Evolutionary conservation across 2,797 vertebrate species (phyloP).

Genomic region (Lateolabrax maculatus): DNA sequence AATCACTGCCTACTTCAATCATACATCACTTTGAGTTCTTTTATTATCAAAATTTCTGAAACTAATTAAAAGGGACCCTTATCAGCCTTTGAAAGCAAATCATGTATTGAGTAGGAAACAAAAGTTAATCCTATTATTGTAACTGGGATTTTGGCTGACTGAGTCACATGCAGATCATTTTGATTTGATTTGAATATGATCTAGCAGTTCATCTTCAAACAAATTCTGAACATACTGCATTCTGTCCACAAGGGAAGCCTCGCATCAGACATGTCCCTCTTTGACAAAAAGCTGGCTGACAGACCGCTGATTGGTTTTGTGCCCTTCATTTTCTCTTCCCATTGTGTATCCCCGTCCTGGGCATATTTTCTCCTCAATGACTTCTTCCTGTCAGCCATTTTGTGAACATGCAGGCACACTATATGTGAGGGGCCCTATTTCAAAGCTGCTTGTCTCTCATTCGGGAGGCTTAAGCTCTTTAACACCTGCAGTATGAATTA

Average conservation of each 20-base stretch:
- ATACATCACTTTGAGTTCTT: slow-evolving; percentile 49
- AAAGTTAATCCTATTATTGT: slow-evolving; percentile 77
- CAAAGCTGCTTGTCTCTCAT: slow-evolving; percentile 65
- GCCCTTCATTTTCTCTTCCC: slow-evolving; percentile 48
- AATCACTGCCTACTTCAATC: slow-evolving; percentile 61
- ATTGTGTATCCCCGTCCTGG: slow-evolving; percentile 27
- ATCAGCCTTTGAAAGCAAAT: slow-evolving; percentile 70
- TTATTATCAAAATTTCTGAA: slow-evolving; percentile 64
- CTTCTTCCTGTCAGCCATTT: slow-evolving; percentile 59
- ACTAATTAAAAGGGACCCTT: slow-evolving; percentile 73
- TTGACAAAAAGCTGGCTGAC: slow-evolving; percentile 58
- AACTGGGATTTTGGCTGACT: slow-evolving; percentile 67
- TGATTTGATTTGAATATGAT: slow-evolving; percentile 64
- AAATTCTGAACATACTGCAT: slow-evolving; percentile 37
- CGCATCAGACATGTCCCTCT: slow-evolving; percentile 34
- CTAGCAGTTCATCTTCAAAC: slow-evolving; percentile 50
- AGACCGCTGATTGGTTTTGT: slow-evolving; percentile 57
- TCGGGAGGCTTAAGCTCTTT: slow-evolving; percentile 60
- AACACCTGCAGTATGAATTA: slow-evolving; percentile 79
- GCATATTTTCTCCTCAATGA: slow-evolving; percentile 45
- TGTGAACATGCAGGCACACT: slow-evolving; percentile 28
- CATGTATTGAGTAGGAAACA: slow-evolving; percentile 67
- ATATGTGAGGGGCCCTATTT: slow-evolving; percentile 42
- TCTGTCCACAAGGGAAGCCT: slow-evolving; percentile 38
- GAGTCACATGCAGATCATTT: slow-evolving; percentile 66